Evolutionary conservation across 2,888 invertebrate genomes (phyloP).

Genomic region (Microdon myrmicae): DNA sequence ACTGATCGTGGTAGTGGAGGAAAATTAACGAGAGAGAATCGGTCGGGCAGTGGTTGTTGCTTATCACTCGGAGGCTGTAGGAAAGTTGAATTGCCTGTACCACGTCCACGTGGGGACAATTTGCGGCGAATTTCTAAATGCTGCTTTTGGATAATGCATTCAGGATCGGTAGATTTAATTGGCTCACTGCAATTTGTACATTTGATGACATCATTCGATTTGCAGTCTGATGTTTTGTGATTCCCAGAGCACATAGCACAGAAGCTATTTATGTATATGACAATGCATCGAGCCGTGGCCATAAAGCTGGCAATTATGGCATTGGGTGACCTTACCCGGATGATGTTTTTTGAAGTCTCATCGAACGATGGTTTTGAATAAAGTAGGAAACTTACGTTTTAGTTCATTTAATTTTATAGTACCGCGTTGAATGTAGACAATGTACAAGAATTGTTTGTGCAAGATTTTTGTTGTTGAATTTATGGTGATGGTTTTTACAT

Average conservation of each 20-base stretch:
- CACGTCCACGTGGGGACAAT: constrained; percentile 36
- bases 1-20: too few relatives aligned
- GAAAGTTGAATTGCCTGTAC: too few relatives aligned
- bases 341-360: constrained; percentile 6
- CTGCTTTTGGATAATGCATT: background rate
- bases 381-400: background rate
- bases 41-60: too few relatives aligned
- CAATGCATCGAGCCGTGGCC: background rate
- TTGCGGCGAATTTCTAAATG: background rate
- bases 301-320: too few relatives aligned
- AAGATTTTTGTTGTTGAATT: background rate
- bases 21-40: too few relatives aligned
- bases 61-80: too few relatives aligned
- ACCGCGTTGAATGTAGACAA: constrained; percentile 1
- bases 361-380: constrained; percentile 6
- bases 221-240: constrained; percentile 6
- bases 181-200: constrained; percentile 2
- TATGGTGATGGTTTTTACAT: constrained; percentile 1
- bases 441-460: background rate
- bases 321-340: constrained; percentile 3
- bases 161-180: background rate
- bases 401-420: constrained; percentile 7
- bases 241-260: constrained; percentile 5
- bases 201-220: background rate
- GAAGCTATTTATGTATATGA: background rate